Base-by-base conservation (phyloP, 2,113 vertebrate genomes). In the Cisticola juncidis region DNA sequence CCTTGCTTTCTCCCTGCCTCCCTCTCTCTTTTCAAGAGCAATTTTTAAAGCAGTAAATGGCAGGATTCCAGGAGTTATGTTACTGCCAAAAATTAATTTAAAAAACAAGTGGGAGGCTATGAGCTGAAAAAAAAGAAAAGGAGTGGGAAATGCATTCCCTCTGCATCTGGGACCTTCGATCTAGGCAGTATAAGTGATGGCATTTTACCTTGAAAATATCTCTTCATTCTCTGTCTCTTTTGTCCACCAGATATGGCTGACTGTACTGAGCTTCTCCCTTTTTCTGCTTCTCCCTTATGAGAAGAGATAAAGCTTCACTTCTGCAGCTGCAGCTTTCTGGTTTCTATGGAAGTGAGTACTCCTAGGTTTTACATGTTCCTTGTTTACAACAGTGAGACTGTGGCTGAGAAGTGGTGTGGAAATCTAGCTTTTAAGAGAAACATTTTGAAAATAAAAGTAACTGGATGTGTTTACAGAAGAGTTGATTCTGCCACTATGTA, bases 71-170 rank as follows among this genome's bases (percentile, higher is more conserved):
- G 69, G 71, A 45, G 33, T 92, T 88, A 78, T 61, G 72, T 91
- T 96, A 91, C 92, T 90, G 81, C 83, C 91, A 95, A 83, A 96
- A 93, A 88, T 20, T 92, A 95, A 92, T 94, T 70, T 68, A 83
- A 91, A 94, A 91, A 95, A 94, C 48, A 90, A 94, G n/a, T 76
- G 36, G 69, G 57, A 91, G 54, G 17, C 65, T 87, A 45, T 8
- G 7, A 92, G 38, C 24, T 87, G 53, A 38, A 61, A 53, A 84
- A 56, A 60, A 85, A 50, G 2, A 4, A 53, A 9, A 40, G 14
- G 14, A 90, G 17, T 64, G 76, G 60, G 40, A 88, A 89, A 91
- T 56, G 9, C 47, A 73, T 96, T 96, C 65, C 40, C 22, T 56
- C 36, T 80, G 45, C 60, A 92, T 92, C 73, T 87, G 68, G 62